These are phyloP conservation scores for Pangasianodon hypophthalmus DNA, from an alignment of 2,113 vertebrate genomes.

Conservation along the genomic window DNA sequence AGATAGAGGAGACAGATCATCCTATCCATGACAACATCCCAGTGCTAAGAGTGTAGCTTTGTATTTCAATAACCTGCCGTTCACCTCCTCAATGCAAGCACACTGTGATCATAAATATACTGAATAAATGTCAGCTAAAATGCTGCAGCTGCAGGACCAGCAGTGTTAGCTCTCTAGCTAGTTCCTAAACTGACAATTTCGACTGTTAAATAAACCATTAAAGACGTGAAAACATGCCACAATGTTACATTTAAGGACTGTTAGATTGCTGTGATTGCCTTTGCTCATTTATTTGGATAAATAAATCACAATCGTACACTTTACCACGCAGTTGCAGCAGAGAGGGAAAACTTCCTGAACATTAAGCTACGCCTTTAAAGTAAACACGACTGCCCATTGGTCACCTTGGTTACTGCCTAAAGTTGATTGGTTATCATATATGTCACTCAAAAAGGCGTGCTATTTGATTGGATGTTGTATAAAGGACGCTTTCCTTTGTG, in stretches of 20 bases:
- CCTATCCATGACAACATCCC: neutral
- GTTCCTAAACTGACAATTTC: neutral
- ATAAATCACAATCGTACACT: neutral
- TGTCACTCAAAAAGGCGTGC: neutral
- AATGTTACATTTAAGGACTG: neutral
- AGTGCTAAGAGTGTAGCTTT: neutral
- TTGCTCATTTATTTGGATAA: neutral
- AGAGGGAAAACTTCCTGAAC: slow-evolving; percentile 33
- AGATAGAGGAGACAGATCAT: neutral
- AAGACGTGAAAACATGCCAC: neutral
- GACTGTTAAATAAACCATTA: neutral
- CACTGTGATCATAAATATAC: neutral
- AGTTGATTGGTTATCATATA: slow-evolving; percentile 13
- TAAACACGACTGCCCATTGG: slow-evolving; percentile 20
- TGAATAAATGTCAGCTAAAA: neutral
- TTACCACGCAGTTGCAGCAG: slow-evolving; percentile 8
- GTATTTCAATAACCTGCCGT: neutral
- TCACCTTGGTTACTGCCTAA: neutral
- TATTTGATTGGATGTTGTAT: slow-evolving; percentile 25
- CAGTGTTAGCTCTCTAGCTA: neutral
- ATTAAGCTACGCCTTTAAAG: neutral
- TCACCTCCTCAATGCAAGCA: neutral
- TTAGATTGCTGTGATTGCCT: neutral
- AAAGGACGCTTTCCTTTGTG: neutral
- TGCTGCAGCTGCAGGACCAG: neutral